Percentiles rank a stretch among this genome's conserved stretches.
Evolutionary conservation across 2,888 invertebrate genomes (phyloP).

Genomic region (Calameuta idolon): DNA sequence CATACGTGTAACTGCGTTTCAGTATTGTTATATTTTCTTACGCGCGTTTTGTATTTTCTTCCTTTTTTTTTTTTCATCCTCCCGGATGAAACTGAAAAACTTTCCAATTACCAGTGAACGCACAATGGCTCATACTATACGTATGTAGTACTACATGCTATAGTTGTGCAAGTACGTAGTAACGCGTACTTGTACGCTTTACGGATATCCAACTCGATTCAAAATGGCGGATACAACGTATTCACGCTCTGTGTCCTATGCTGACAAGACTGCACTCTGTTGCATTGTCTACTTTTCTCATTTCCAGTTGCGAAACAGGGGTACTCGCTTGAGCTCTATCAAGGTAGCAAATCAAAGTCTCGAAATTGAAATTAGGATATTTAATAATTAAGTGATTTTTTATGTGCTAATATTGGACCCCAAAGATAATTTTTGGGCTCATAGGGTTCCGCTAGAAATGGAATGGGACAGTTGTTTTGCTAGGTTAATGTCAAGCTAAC

Average conservation of each 20-base stretch:
- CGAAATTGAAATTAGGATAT: no score
- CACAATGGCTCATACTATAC: background rate
- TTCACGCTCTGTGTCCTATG: background rate
- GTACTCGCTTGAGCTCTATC: background rate
- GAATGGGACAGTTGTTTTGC: no score
- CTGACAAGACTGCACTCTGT: background rate
- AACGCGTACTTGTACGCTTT: background rate
- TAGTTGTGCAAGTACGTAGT: background rate
- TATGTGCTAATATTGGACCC: no score
- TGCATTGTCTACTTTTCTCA: background rate
- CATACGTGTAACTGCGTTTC: background rate
- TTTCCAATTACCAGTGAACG: background rate
- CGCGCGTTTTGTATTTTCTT: background rate
- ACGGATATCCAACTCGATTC: background rate
- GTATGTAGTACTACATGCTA: background rate
- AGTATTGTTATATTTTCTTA: background rate
- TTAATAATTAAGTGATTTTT: no score
- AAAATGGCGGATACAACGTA: background rate
- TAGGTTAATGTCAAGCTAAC: no score
- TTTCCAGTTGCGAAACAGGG: background rate
- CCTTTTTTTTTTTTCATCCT: background rate
- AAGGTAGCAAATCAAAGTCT: no score
- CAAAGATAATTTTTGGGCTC: no score
- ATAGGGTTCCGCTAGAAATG: no score
- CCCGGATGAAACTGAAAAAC: background rate